A percentile compares a stretch with the other conserved stretches of the same genome.
Evolutionary conservation across 92 coral and sea anemone genomes (phyloP).

Genomic region (Pocillopora grandis): DNA sequence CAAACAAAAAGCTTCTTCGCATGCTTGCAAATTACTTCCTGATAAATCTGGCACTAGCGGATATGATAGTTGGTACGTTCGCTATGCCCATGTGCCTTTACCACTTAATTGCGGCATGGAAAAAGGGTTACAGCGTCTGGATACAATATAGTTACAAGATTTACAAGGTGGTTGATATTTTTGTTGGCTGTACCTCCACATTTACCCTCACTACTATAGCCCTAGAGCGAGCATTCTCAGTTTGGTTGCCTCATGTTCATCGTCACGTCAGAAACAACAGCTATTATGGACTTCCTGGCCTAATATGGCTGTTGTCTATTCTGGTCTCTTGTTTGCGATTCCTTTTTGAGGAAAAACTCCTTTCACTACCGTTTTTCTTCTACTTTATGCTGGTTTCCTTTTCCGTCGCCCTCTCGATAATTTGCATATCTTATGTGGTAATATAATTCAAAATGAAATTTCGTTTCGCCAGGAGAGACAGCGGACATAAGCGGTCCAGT

Average conservation of each 20-base stretch:
- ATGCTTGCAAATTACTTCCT: conserved; percentile 85
- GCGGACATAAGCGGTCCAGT: conserved; percentile 53
- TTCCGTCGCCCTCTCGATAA: conserved; percentile 66
- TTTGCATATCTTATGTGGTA: conserved; percentile 68
- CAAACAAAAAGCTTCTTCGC: conserved; percentile 71
- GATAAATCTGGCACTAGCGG: conserved; percentile 80
- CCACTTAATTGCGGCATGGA: conserved; percentile 55
- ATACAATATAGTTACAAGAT: conserved; percentile 36
- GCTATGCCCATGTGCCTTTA: conserved; percentile 81
- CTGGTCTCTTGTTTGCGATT: conserved; percentile 62
- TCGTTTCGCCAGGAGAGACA: conserved; percentile 69
- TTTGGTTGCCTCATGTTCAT: conserved; percentile 76
- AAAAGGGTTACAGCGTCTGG: conserved; percentile 56
- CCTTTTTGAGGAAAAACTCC: conserved; percentile 49
- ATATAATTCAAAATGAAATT: conserved; percentile 79
- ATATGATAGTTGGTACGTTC: conserved; percentile 73
- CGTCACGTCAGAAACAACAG: conserved; percentile 53
- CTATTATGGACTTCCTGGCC: conserved; percentile 60
- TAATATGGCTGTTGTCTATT: conserved; percentile 69
- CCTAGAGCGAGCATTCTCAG: conserved; percentile 73
- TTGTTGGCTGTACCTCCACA: conserved; percentile 80
- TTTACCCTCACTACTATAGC: conserved; percentile 79
- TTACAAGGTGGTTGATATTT: conserved; percentile 67
- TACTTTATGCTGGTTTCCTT: conserved; percentile 70
- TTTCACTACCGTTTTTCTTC: conserved; percentile 66